Conservation (phyloP, 2,113 vertebrate species). For the Chelonoidis abingdonii region DNA sequence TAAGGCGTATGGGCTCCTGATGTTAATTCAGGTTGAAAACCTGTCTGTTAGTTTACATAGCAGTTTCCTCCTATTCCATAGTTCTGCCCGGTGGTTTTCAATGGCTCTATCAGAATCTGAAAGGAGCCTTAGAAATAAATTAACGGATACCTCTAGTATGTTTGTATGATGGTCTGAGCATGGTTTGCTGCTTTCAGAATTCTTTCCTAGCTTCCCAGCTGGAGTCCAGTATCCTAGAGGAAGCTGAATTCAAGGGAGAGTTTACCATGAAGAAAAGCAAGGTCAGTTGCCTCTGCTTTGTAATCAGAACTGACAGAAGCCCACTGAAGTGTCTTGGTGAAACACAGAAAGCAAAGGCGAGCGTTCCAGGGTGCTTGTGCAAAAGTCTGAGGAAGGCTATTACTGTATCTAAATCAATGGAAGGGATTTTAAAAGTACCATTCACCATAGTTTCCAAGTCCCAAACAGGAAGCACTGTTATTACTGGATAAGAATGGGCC, state of each 20-base stretch:
- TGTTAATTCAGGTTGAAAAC: not conserved
- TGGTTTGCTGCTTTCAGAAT: not conserved
- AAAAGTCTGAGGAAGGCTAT: not conserved
- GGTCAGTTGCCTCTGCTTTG: not conserved
- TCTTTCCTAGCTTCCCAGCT: conserved; percentile 23
- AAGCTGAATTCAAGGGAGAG: conserved; percentile 14
- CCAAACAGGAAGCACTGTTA: not conserved
- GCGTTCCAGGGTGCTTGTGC: not conserved
- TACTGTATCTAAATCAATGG: not conserved
- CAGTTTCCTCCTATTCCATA: not conserved
- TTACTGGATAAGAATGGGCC: not conserved
- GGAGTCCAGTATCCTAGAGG: not conserved
- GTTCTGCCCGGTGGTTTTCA: not conserved
- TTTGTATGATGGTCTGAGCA: not conserved
- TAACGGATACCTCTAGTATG: not conserved
- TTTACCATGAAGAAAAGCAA: not conserved
- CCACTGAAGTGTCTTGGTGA: not conserved
- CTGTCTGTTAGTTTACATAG: not conserved
- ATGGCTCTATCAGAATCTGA: not conserved
- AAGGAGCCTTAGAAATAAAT: not conserved
- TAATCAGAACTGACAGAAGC: conserved; percentile 32
- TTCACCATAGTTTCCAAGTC: not conserved
- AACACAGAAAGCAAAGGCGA: not conserved
- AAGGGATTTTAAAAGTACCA: not conserved
- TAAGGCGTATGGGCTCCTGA: not conserved